Evolutionary conservation across 2,888 invertebrate species (phyloP), one percentile per base, ranked within the genome.

Genomic region (Lepidocyrtoides sp.): DNA sequence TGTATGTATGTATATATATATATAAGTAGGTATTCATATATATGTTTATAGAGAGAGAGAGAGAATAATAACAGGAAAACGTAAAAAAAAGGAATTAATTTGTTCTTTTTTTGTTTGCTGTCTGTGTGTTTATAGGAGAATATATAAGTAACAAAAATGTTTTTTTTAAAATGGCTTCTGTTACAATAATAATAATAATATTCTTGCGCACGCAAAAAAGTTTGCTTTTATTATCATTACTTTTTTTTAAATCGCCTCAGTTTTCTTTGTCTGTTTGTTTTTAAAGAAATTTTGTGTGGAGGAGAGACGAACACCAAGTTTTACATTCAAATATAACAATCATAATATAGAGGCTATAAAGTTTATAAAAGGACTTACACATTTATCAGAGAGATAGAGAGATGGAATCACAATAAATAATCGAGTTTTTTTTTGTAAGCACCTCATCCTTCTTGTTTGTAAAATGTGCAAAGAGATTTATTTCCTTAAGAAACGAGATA

Each of bases 401-500:
- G 41, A 81, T 88, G 81, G 88, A 88, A 88, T 88, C 81, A 88
- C 88, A 88, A 88, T 81, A 88, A 88, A 81, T 36, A 88, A 88
- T 88, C 51, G 51, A 81, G 66, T 81, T 81, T 79, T 69, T 32
- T 63, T 44, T n/a, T 72, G 20, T 29, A 79, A 79, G 54, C 54
- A 77, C 87, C 77, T 85, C 66, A 48, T 84, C 51, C 23, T 66
- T 44, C n/a, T n/a, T n/a, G n/a, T n/a, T n/a, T n/a, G 44, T 41
- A 72, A 72, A 79, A 66, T 79, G 87, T 87, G 79, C 66, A 79
- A n/a, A 51, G 14, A 8, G 44, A n/a, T n/a, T n/a, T n/a, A n/a
- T n/a, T n/a, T n/a, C n/a, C n/a, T n/a, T n/a, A n/a, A n/a, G 17
- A n/a, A 17, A 12, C 3, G 3, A 12, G 2, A 48, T 48, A 48